Evolutionary conservation across 2,113 vertebrate genomes (phyloP).

Genomic region (Ciconia boyciana): DNA sequence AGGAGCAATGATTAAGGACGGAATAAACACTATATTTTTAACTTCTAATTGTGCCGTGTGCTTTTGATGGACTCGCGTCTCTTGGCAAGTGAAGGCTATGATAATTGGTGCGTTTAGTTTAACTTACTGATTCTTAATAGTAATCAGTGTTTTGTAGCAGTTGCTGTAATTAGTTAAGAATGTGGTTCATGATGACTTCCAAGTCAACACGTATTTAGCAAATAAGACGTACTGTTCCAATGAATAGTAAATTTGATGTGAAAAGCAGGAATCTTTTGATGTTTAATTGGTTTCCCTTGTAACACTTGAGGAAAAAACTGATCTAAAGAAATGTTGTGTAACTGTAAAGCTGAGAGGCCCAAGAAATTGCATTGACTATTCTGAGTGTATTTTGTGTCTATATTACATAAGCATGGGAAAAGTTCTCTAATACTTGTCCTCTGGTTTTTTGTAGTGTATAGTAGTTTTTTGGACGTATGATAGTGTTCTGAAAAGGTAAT

Average conservation of each 20-base stretch:
- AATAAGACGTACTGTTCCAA: not conserved
- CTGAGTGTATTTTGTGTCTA: not conserved
- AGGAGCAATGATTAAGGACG: not conserved
- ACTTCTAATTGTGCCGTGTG: not conserved
- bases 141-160: slow-evolving; percentile 15
- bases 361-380: not conserved
- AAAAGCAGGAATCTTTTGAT: slow-evolving; percentile 28
- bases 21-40: not conserved
- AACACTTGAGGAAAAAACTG: not conserved
- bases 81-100: not conserved
- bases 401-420: not conserved
- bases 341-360: not conserved
- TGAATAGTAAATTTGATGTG: slow-evolving; percentile 8
- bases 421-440: not conserved
- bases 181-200: slow-evolving; percentile 1
- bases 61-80: not conserved
- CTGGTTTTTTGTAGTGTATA: not conserved
- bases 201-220: not conserved
- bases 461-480: not conserved
- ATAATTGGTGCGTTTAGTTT: not conserved
- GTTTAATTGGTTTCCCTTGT: slow-evolving; percentile 29
- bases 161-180: slow-evolving; percentile 28
- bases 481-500: not conserved
- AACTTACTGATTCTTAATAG: not conserved
- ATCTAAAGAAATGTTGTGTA: not conserved